Conservation (phyloP, 2,888 invertebrate genomes). For the Drosophila kambysellisi region DNA sequence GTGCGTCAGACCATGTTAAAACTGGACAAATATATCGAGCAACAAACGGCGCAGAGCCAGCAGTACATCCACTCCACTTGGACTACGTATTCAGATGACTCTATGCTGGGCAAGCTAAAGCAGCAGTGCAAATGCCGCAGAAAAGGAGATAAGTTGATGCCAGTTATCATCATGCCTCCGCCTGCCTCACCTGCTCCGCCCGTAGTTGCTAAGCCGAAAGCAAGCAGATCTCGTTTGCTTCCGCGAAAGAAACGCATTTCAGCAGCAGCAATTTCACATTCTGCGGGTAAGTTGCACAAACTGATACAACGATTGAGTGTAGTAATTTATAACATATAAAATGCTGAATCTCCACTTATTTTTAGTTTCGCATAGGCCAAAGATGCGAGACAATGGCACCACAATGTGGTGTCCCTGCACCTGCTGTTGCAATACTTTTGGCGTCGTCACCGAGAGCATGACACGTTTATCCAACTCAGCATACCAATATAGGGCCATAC, state of each 20-base stretch:
- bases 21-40: slow-evolving; percentile 42
- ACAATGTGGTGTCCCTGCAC: slow-evolving; percentile 69
- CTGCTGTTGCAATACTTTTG: slow-evolving; percentile 26
- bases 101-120: slow-evolving; percentile 20
- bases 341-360: background rate
- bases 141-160: slow-evolving; percentile 33
- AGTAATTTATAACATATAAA: background rate
- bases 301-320: background rate
- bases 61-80: background rate
- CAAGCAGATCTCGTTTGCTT: background rate
- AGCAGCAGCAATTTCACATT: background rate
- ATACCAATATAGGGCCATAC: background rate
- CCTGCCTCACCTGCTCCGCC: background rate
- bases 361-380: background rate
- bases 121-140: slow-evolving; percentile 17
- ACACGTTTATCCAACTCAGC: background rate
- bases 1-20: slow-evolving; percentile 44
- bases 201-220: background rate
- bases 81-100: background rate
- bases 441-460: background rate
- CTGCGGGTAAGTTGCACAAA: background rate
- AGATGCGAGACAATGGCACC: slow-evolving; percentile 52
- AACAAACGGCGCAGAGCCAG: slow-evolving; percentile 15
- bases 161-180: slow-evolving; percentile 14
- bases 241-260: slow-evolving; percentile 6